Conservation (phyloP, 2,888 invertebrate genomes). For the Hirtodrosophila alboralis region DNA sequence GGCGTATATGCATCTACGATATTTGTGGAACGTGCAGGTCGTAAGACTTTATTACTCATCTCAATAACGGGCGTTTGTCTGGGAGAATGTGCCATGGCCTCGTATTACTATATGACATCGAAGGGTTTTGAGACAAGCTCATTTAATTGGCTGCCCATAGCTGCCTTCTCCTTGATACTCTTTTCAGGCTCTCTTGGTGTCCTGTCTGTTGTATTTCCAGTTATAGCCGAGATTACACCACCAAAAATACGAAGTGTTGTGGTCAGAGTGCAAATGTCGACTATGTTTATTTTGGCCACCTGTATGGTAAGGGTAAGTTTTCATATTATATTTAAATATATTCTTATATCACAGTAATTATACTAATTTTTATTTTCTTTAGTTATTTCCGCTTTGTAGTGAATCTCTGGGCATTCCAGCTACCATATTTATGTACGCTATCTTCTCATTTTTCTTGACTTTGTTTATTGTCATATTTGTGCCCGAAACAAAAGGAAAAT, state of each 20-base stretch:
- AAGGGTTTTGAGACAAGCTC: slow-evolving; percentile 57
- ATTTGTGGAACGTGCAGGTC: slow-evolving; percentile 79
- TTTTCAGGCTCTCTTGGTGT: slow-evolving; percentile 76
- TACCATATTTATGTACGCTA: slow-evolving; percentile 70
- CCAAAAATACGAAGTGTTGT: slow-evolving; percentile 67
- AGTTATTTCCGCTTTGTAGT: slow-evolving; percentile 18
- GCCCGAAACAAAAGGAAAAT: slow-evolving; percentile 81
- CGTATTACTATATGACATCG: slow-evolving; percentile 45
- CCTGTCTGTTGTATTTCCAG: slow-evolving; percentile 73
- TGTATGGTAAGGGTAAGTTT: slow-evolving; percentile 16
- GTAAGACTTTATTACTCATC: slow-evolving; percentile 64
- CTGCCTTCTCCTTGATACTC: slow-evolving; percentile 76
- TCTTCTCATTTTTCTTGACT: slow-evolving; percentile 67
- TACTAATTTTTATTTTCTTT: neutral
- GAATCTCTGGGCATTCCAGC: slow-evolving; percentile 70
- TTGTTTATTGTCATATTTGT: slow-evolving; percentile 68
- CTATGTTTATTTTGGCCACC: slow-evolving; percentile 13
- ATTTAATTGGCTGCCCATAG: slow-evolving; percentile 76
- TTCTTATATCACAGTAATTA: neutral
- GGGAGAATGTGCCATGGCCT: slow-evolving; percentile 66
- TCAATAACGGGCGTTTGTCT: slow-evolving; percentile 74
- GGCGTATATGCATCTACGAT: slow-evolving; percentile 24
- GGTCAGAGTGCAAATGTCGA: slow-evolving; percentile 53
- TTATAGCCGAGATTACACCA: slow-evolving; percentile 73
- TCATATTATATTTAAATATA: slow-evolving; percentile 34